Percentiles rank a stretch among this genome's conserved stretches.
Conservation (phyloP, 2,888 invertebrate species). For the Onthophagus sagittarius region DNA sequence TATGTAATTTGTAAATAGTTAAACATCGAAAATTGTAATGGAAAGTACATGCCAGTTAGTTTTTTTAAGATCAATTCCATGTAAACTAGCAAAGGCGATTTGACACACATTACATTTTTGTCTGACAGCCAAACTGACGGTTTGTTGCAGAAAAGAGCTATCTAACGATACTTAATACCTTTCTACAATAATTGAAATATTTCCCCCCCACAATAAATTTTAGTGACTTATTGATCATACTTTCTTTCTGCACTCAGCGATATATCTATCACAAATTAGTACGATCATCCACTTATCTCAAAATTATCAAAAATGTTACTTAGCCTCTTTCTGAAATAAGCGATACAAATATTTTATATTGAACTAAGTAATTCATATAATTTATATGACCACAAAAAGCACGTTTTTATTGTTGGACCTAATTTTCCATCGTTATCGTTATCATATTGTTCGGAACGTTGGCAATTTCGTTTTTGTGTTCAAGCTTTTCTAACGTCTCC, state of each 20-base stretch:
- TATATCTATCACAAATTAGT: not conserved
- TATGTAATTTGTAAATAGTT: no score
- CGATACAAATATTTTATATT: not conserved
- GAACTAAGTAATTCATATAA: no score
- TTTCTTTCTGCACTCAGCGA: not conserved
- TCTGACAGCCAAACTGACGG: not conserved
- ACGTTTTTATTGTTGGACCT: no score
- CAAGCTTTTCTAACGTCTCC: no score
- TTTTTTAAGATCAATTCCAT: no score
- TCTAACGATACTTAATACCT: not conserved
- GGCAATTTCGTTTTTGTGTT: no score
- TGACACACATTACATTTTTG: not conserved
- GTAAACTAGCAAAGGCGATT: not conserved
- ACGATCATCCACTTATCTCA: not conserved
- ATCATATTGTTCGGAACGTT: no score
- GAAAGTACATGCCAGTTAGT: no score
- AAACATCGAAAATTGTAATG: no score
- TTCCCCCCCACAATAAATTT: not conserved
- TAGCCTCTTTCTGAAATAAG: slow-evolving; percentile 3
- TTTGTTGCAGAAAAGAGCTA: not conserved
- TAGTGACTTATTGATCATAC: not conserved
- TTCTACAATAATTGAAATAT: not conserved
- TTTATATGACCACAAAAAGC: no score
- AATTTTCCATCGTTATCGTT: no score
- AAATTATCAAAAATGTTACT: slow-evolving; percentile 1